phyloP scores from a whole-genome alignment of 2,888 invertebrate genomes.

The Thymelicus lineola region DNA sequence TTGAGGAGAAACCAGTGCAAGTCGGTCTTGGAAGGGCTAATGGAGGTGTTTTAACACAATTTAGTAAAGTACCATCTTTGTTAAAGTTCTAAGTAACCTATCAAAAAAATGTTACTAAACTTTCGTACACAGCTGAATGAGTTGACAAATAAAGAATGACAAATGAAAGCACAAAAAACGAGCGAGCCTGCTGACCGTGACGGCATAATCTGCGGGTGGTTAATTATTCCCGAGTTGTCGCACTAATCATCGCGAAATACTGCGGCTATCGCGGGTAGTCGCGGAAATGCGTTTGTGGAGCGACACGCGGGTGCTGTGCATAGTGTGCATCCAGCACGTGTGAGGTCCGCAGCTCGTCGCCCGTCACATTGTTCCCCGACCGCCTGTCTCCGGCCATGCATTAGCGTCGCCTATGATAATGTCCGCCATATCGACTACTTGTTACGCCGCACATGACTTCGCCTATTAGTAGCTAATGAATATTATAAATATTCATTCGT shows the following conservation, averaged over 20 bases:
- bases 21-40: too few species aligned
- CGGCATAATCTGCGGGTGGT: background rate
- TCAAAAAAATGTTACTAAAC: background rate
- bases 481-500: slow-evolving; percentile 10
- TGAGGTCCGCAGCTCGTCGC: slow-evolving; percentile 28
- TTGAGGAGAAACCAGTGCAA: too few species aligned
- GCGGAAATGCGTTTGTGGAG: slow-evolving; percentile 16
- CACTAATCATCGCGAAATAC: slow-evolving; percentile 11
- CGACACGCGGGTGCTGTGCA: slow-evolving; percentile 18
- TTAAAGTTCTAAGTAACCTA: background rate
- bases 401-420: slow-evolving; percentile 13
- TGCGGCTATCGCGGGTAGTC: slow-evolving; percentile 15
- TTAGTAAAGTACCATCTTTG: too few species aligned
- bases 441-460: background rate
- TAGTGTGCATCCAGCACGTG: slow-evolving; percentile 19
- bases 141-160: too few species aligned
- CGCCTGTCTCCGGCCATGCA: slow-evolving; percentile 9
- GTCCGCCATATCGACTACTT: background rate
- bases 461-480: slow-evolving; percentile 4
- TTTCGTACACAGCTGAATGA: too few species aligned
- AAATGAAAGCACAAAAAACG: too few species aligned
- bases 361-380: background rate
- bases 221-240: background rate
- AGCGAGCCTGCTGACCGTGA: too few species aligned
- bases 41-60: too few species aligned